These are phyloP conservation scores for Cybosia mesomella DNA, from an alignment of 2,888 invertebrate species.

Conservation along the genomic window DNA sequence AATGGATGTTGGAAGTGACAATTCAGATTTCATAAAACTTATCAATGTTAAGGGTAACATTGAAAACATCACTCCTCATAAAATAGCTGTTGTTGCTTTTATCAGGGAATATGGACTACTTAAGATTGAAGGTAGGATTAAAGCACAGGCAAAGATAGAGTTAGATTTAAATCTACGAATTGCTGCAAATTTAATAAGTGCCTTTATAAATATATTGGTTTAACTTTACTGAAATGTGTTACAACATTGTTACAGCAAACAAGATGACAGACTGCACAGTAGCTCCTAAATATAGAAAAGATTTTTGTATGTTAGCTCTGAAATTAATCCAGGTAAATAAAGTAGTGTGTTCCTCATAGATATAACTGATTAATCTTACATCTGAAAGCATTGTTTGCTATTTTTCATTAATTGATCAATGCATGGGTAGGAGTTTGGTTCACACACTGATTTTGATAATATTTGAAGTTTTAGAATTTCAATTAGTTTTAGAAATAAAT, in stretches of 20 bases:
- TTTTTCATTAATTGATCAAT: no score
- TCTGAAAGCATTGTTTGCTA: no score
- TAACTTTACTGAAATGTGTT: not conserved
- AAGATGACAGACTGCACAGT: constrained; percentile 81
- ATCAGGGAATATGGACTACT: constrained; percentile 91
- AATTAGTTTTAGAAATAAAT: no score
- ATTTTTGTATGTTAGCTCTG: constrained; percentile 93
- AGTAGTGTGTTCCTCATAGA: not conserved
- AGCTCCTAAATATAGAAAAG: constrained; percentile 89
- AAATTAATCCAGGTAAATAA: constrained; percentile 91
- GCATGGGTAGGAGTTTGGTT: no score
- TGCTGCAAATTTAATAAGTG: no score
- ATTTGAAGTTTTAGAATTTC: no score
- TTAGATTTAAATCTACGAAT: not conserved
- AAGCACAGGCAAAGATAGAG: not conserved
- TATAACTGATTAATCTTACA: not conserved
- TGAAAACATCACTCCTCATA: constrained; percentile 92
- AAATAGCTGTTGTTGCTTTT: constrained; percentile 92
- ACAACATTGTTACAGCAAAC: constrained; percentile 75
- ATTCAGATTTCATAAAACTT: constrained; percentile 74
- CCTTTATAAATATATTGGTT: no score
- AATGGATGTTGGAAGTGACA: constrained; percentile 75
- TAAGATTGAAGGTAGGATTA: constrained; percentile 75
- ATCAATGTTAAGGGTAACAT: constrained; percentile 78
- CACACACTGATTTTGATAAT: no score